phyloP scores from a whole-genome alignment of 2,888 invertebrate species.

The Microchrysa polita region DNA sequence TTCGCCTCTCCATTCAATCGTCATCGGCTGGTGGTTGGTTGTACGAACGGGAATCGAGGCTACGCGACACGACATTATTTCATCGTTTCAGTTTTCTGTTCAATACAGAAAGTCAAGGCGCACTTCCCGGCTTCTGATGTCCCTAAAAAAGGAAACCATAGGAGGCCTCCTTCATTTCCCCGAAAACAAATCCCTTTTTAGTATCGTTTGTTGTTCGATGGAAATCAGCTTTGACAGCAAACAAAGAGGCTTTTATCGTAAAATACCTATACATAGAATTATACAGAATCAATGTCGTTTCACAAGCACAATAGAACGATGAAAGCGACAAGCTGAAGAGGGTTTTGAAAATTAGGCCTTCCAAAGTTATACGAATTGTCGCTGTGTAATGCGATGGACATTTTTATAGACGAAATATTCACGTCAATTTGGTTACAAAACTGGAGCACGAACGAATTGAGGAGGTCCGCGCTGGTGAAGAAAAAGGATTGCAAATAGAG shows the following conservation, averaged over 20 bases:
- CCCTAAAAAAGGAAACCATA: not conserved
- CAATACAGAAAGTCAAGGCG: not conserved
- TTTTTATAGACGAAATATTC: not conserved
- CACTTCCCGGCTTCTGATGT: not conserved
- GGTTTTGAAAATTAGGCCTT: conserved; percentile 29
- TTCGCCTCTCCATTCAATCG: no score
- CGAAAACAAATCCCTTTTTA: conserved; percentile 15
- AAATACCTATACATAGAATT: no score
- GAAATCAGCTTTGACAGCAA: not conserved
- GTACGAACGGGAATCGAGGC: no score
- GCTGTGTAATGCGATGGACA: conserved; percentile 19
- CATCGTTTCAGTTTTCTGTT: conserved; percentile 5
- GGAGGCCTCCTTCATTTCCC: not conserved
- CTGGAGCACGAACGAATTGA: conserved; percentile 3
- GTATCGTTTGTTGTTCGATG: not conserved
- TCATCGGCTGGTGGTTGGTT: no score
- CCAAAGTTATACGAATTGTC: conserved; percentile 1
- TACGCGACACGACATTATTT: conserved; percentile 7
- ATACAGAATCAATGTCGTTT: no score
- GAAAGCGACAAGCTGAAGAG: not conserved
- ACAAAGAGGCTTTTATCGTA: not conserved
- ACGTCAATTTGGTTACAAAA: not conserved
- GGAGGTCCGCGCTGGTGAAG: not conserved
- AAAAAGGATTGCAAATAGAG: no score
- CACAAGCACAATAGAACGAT: no score